Conservation (phyloP, 2,113 vertebrate species). For the Gavia stellata region DNA sequence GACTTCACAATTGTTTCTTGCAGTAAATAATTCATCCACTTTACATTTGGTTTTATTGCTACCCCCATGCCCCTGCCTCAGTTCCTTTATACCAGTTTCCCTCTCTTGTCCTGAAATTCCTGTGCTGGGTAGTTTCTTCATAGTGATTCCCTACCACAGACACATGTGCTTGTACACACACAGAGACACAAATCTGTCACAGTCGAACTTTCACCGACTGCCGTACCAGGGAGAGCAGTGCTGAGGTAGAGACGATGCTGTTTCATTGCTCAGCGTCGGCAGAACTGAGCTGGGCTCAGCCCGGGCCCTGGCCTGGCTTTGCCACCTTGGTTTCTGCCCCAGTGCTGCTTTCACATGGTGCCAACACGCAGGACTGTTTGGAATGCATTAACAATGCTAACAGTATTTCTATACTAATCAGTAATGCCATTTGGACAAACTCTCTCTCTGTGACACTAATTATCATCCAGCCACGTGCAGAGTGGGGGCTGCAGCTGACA, state of each 20-base stretch:
- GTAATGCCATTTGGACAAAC: slow-evolving; percentile 38
- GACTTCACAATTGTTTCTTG: slow-evolving; percentile 67
- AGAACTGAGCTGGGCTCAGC: neutral
- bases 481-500: neutral
- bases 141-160: neutral
- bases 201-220: neutral
- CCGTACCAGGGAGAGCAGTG: neutral
- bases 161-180: neutral
- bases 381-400: slow-evolving; percentile 40
- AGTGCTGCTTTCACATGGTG: neutral
- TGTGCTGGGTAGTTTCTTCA: neutral
- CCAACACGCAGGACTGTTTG: slow-evolving; percentile 5
- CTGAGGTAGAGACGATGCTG: neutral
- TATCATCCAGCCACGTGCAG: neutral
- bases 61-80: neutral
- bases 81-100: neutral
- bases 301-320: neutral
- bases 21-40: slow-evolving; percentile 72
- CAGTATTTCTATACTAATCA: slow-evolving; percentile 47
- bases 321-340: neutral
- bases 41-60: slow-evolving; percentile 52
- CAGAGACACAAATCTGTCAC: neutral
- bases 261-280: neutral
- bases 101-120: neutral
- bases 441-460: neutral